phyloP scores from a whole-genome alignment of 2,797 vertebrate genomes.

The Morus bassanus region DNA sequence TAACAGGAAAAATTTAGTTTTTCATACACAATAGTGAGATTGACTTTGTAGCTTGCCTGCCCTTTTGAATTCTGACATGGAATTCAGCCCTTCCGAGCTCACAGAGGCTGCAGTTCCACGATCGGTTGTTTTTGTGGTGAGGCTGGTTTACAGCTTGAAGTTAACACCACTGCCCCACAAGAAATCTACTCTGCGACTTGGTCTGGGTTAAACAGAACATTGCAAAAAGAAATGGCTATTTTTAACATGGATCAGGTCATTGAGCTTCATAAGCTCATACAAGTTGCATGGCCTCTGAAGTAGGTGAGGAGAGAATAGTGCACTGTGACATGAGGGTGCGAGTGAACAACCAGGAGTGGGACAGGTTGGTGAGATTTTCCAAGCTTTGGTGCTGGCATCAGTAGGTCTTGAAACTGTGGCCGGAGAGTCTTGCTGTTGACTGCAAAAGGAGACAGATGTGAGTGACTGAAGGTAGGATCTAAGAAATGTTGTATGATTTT shows the following conservation, averaged over 20 bases:
- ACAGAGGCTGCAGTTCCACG: not conserved
- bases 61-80: not conserved
- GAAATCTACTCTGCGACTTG: not conserved
- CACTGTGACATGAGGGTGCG: not conserved
- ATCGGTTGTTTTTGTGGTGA: not conserved
- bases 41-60: not conserved
- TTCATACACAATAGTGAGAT: not conserved
- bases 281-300: not conserved
- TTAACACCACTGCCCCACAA: rapidly evolving
- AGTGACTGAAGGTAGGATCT: not conserved
- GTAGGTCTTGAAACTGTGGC: not conserved
- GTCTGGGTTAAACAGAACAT: not conserved
- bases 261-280: not conserved
- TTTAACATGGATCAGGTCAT: slow-evolving; percentile 8
- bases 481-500: not conserved
- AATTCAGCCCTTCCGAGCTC: not conserved
- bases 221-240: not conserved
- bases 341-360: not conserved
- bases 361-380: not conserved
- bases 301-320: not conserved
- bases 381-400: not conserved
- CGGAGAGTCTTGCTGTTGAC: not conserved
- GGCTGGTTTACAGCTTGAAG: not conserved
- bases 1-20: not conserved
- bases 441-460: not conserved